Evolutionary conservation across 2,888 invertebrate species (phyloP).

Genomic region (Ypsolopha scabrella): DNA sequence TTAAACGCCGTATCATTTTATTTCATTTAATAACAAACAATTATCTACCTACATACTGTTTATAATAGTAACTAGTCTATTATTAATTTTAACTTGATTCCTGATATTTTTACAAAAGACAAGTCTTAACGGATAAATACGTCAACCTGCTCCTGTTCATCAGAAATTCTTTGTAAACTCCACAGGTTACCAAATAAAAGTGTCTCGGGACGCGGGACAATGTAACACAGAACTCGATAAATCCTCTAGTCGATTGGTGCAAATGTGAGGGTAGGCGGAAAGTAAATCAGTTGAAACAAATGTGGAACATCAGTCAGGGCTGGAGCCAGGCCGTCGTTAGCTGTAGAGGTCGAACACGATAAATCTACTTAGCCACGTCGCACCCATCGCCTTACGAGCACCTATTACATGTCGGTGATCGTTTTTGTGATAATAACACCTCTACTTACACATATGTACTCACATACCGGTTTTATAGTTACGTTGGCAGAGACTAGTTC

Average conservation of each 20-base stretch:
- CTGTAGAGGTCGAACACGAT: conserved; percentile 51
- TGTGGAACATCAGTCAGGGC: conserved; percentile 59
- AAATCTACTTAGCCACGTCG: conserved; percentile 38
- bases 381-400: conserved; percentile 48
- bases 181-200: neutral
- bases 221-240: conserved; percentile 19
- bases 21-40: too few relatives aligned
- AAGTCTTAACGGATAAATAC: neutral
- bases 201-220: neutral
- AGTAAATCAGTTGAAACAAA: conserved; percentile 68
- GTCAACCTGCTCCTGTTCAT: neutral
- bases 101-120: neutral
- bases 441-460: too few relatives aligned
- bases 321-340: conserved; percentile 48
- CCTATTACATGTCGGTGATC: conserved; percentile 17
- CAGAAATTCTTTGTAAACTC: neutral
- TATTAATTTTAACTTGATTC: too few relatives aligned
- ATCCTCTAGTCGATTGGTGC: conserved; percentile 27
- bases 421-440: neutral
- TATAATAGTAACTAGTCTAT: too few relatives aligned
- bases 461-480: too few relatives aligned
- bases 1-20: too few relatives aligned
- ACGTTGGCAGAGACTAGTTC: too few relatives aligned
- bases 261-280: conserved; percentile 38
- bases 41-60: too few relatives aligned